Evolutionary conservation across 2,113 vertebrate genomes (phyloP).

Genomic region (Brevimyrus niger): DNA sequence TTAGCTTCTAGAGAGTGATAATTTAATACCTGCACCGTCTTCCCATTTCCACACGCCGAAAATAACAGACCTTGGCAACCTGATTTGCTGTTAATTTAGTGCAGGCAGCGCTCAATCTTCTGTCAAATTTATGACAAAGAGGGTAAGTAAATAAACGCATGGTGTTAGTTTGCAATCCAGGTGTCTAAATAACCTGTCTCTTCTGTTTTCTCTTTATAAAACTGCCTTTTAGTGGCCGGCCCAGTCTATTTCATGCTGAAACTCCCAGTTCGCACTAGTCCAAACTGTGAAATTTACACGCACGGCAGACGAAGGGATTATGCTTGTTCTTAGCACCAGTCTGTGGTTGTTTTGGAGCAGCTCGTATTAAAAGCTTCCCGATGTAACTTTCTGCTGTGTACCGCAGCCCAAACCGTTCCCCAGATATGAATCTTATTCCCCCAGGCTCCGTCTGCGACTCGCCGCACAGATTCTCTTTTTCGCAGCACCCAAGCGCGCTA

Average conservation of each 20-base stretch:
- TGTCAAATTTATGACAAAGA: background rate
- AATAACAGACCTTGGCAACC: background rate
- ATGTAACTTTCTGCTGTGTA: background rate
- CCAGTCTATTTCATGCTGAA: background rate
- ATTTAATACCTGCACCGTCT: slow-evolving; percentile 33
- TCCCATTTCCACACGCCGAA: slow-evolving; percentile 15
- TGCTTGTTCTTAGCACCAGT: background rate
- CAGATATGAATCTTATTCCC: slow-evolving; percentile 17
- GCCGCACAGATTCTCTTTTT: background rate
- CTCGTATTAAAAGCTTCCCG: background rate
- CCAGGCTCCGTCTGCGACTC: too few species aligned
- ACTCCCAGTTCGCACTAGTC: too few species aligned
- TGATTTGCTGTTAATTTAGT: background rate
- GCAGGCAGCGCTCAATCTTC: background rate
- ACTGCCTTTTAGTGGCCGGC: background rate
- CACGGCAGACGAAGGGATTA: background rate
- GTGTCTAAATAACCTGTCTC: background rate
- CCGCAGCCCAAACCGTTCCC: too few species aligned
- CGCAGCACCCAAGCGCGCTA: background rate
- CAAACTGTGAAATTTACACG: background rate
- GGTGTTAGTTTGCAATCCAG: background rate
- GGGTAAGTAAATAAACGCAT: background rate
- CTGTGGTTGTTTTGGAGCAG: background rate
- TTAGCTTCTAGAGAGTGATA: background rate
- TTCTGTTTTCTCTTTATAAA: background rate